These are phyloP conservation scores for Romanogobio albipinnatus DNA, from an alignment of 2,113 vertebrate species.

Conservation along the genomic window DNA sequence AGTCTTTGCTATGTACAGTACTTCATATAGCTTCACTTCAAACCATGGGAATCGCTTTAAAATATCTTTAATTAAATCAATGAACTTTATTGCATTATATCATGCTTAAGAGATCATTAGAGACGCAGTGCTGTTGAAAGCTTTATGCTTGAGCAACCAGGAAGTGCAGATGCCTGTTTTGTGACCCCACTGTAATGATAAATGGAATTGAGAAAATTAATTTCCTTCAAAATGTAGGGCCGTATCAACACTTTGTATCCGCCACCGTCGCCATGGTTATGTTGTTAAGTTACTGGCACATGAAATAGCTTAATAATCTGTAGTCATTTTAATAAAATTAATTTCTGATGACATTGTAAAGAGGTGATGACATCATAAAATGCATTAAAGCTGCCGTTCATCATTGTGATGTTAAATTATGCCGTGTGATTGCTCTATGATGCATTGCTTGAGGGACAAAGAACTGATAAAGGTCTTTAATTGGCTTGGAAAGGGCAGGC, in stretches of 20 bases:
- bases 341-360: slow-evolving; percentile 77
- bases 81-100: not conserved
- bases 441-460: slow-evolving; percentile 73
- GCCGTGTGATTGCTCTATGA: slow-evolving; percentile 74
- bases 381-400: slow-evolving; percentile 76
- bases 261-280: slow-evolving; percentile 57
- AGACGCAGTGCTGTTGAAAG: not conserved
- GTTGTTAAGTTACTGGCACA: slow-evolving; percentile 70
- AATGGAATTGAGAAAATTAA: slow-evolving; percentile 12
- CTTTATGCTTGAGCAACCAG: not conserved
- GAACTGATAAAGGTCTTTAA: slow-evolving; percentile 68
- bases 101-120: slow-evolving; percentile 6
- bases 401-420: slow-evolving; percentile 76
- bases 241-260: slow-evolving; percentile 52
- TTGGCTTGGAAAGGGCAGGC: slow-evolving; percentile 76
- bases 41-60: not conserved
- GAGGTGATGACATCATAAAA: slow-evolving; percentile 77
- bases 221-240: slow-evolving; percentile 33
- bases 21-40: not conserved
- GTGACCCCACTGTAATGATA: not conserved
- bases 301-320: slow-evolving; percentile 75
- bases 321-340: slow-evolving; percentile 79
- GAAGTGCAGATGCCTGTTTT: slow-evolving; percentile 7
- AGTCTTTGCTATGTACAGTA: not conserved
- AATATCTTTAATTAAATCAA: not conserved